Base-by-base conservation (phyloP, 2,888 invertebrate genomes). In the Orthosia cruda region DNA sequence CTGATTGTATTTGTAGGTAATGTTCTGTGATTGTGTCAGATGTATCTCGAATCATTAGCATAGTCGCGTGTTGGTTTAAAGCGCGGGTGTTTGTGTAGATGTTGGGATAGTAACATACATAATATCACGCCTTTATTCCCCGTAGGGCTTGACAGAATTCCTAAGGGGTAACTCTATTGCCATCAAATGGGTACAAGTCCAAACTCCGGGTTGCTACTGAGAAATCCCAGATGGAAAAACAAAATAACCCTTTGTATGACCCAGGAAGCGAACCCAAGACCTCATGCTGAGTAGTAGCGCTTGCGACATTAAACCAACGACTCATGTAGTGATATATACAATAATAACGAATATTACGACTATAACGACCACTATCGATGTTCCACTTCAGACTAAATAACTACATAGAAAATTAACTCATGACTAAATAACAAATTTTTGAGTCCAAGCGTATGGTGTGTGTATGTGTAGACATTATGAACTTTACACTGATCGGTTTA, bases 21-120 rank as follows among this genome's bases (percentile, higher is more conserved):
- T 66, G 47, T 52, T 71, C 52, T 69, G 59, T 20, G 61, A 40
- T 50, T 18, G 69, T 55, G 45, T 57, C 45, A 26, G 57, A 45
- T 40, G 57, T 13, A 18, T 20, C 50, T 26, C 26, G 5, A 23
- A 40, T 45, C 69, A 55, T 75, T 50, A 55, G 12, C 69, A 77
- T 76, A 12, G 18, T 32, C 11, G 16, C 57, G 50, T 50, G 75
- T 66, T 65, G n/a, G 23, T 26, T 55, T 11, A 64, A 12, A 4
- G 9, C 5, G 13, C 16, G 15, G 12, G 9, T 52, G 23, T 13
- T 4, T 13, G 18, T 23, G n/a, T 20, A 40, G 23, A 16, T 40
- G 40, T 40, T 40, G 40, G 7, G 40, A 40, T 40, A 40, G 40
- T 40, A 9, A 9, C 40, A 40, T 1, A 9, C 40, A 9, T 40